Percentiles rank a stretch among this genome's conserved stretches.
Conservation (phyloP, 2,888 invertebrate species). For the Eustalomyia histrio region DNA sequence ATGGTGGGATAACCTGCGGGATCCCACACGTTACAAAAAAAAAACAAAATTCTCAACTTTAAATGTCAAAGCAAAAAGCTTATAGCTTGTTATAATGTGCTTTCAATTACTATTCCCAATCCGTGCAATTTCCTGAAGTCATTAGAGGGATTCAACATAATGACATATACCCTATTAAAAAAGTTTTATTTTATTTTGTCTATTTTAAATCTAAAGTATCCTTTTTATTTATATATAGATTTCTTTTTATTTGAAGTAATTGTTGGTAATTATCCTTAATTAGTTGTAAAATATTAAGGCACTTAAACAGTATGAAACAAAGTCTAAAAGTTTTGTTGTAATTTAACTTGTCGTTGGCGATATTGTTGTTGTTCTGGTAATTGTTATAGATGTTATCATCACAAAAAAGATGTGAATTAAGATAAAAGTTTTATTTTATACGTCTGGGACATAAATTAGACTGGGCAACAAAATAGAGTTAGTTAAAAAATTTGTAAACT, state of each 20-base stretch:
- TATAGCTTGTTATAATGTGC: not conserved
- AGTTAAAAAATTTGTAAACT: too few relatives aligned
- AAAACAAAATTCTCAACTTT: not conserved
- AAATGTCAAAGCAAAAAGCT: not conserved
- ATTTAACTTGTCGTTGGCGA: not conserved
- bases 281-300: conserved; percentile 4
- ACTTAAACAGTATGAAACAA: not conserved
- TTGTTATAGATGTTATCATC: not conserved
- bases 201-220: not conserved
- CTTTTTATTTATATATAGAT: not conserved
- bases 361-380: too few relatives aligned
- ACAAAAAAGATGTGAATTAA: not conserved
- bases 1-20: not conserved
- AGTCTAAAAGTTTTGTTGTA: not conserved
- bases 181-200: too few relatives aligned
- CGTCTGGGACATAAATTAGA: not conserved
- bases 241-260: not conserved
- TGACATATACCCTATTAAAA: too few relatives aligned
- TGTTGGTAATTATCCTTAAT: not conserved
- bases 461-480: too few relatives aligned
- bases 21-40: not conserved
- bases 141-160: not conserved
- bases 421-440: not conserved
- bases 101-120: not conserved
- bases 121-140: not conserved